Percentiles rank a stretch among this genome's conserved stretches.
Evolutionary conservation across 2,113 vertebrate genomes (phyloP).

Genomic region (Glaucidium brasilianum): DNA sequence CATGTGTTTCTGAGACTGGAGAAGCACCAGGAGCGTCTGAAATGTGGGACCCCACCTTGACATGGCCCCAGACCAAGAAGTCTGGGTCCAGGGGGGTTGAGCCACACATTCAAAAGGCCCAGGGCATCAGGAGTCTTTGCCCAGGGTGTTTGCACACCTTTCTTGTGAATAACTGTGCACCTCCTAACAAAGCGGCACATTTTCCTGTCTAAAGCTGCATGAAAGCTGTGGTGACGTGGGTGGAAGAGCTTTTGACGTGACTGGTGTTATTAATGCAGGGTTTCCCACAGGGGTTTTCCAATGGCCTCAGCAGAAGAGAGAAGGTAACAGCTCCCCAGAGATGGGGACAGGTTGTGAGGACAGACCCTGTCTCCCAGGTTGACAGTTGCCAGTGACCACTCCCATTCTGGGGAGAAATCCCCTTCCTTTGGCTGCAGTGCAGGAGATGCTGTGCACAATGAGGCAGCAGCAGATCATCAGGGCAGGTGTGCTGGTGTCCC

Average conservation of each 20-base stretch:
- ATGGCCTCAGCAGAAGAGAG: neutral
- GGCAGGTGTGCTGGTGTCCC: neutral
- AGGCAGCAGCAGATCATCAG: neutral
- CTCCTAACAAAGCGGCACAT: neutral
- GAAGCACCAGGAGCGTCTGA: neutral
- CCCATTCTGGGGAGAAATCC: neutral
- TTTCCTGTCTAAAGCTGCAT: fast-evolving
- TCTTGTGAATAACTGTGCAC: neutral
- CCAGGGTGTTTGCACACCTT: neutral
- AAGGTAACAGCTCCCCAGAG: neutral
- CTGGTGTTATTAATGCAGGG: neutral
- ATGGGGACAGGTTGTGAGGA: neutral
- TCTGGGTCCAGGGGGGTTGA: neutral
- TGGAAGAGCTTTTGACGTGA: neutral
- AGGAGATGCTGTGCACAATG: fast-evolving
- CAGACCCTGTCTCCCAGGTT: neutral
- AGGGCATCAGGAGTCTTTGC: neutral
- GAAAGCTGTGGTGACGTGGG: neutral
- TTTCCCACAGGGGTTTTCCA: neutral
- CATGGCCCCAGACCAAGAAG: neutral
- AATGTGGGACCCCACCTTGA: neutral
- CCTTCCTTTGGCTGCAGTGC: neutral
- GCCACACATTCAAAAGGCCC: fast-evolving
- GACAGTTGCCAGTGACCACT: neutral
- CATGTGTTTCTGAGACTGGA: neutral